Percentiles rank a stretch among this genome's conserved stretches.
Conservation (phyloP, 2,888 invertebrate species). For the Trimorus sp. region DNA sequence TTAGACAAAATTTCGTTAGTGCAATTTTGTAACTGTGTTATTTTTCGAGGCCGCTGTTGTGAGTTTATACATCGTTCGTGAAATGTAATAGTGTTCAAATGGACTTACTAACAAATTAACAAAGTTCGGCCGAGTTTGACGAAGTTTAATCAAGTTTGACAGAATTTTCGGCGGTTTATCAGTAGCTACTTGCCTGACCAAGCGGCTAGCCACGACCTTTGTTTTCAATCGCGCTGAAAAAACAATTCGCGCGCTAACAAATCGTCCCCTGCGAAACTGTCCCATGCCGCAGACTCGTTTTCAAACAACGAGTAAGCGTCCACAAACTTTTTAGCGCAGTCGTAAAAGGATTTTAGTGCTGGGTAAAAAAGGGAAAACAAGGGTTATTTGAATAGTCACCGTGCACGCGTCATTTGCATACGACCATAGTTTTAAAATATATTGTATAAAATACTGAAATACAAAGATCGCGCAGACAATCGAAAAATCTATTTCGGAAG, state of each 20-base stretch:
- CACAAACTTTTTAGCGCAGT: slow-evolving; percentile 20
- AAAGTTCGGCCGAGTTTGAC: slow-evolving; percentile 48
- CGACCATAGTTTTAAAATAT: slow-evolving; percentile 63
- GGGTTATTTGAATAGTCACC: slow-evolving; percentile 36
- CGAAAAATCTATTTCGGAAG: slow-evolving; percentile 54
- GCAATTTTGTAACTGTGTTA: not conserved
- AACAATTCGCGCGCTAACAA: not conserved
- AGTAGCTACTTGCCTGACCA: not conserved
- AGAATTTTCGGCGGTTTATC: slow-evolving; percentile 31
- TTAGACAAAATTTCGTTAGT: slow-evolving; percentile 8
- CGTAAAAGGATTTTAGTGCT: slow-evolving; percentile 32
- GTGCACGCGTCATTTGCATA: slow-evolving; percentile 48
- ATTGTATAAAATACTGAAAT: slow-evolving; percentile 51
- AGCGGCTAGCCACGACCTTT: slow-evolving; percentile 10
- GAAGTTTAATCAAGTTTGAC: slow-evolving; percentile 56
- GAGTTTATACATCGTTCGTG: slow-evolving; percentile 16
- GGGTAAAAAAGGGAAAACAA: slow-evolving; percentile 6
- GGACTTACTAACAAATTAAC: too few species aligned
- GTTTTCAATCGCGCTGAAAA: slow-evolving; percentile 7
- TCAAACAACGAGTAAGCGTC: slow-evolving; percentile 19
- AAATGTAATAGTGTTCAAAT: slow-evolving; percentile 44
- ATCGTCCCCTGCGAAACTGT: not conserved
- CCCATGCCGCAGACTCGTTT: slow-evolving; percentile 15
- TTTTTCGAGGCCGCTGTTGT: slow-evolving; percentile 2
- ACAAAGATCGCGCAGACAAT: slow-evolving; percentile 57